phyloP scores from a whole-genome alignment of 1,140 invertebrate species.

The Augochlora pura region DNA sequence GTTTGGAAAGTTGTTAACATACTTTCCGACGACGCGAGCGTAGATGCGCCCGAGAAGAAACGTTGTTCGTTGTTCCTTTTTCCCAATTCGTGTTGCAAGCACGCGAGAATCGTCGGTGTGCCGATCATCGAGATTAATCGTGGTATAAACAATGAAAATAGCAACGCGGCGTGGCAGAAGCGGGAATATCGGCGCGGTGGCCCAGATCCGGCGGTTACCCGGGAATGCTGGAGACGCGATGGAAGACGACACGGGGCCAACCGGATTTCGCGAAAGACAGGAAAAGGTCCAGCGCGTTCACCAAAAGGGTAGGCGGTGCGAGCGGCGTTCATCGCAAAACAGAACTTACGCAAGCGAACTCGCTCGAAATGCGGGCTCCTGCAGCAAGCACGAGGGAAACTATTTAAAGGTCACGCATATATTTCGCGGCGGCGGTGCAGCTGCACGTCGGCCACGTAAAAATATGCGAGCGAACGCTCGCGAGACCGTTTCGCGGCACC shows the following conservation, averaged over 20 bases:
- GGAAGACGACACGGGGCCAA: not conserved
- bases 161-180: too few relatives aligned
- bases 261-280: not conserved
- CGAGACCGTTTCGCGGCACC: slow-evolving; percentile 25
- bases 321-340: slow-evolving; percentile 24
- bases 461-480: slow-evolving; percentile 19
- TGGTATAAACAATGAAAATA: too few relatives aligned
- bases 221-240: not conserved
- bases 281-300: slow-evolving; percentile 5
- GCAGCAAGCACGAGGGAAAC: slow-evolving; percentile 38
- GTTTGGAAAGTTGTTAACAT: too few relatives aligned
- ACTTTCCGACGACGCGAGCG: too few relatives aligned
- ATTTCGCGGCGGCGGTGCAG: slow-evolving; percentile 40
- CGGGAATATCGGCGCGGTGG: too few relatives aligned
- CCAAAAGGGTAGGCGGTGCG: slow-evolving; percentile 10
- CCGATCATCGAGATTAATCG: too few relatives aligned
- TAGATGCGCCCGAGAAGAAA: too few relatives aligned
- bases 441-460: slow-evolving; percentile 43
- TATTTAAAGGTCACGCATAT: slow-evolving; percentile 48
- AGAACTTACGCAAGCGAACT: slow-evolving; percentile 51
- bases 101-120: too few relatives aligned
- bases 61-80: too few relatives aligned
- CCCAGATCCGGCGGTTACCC: not conserved
- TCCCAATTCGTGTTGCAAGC: too few relatives aligned
- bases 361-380: slow-evolving; percentile 35